These are phyloP conservation scores for Charaxes varanes DNA, from an alignment of 1,140 invertebrate genomes.

Conservation along the genomic window DNA sequence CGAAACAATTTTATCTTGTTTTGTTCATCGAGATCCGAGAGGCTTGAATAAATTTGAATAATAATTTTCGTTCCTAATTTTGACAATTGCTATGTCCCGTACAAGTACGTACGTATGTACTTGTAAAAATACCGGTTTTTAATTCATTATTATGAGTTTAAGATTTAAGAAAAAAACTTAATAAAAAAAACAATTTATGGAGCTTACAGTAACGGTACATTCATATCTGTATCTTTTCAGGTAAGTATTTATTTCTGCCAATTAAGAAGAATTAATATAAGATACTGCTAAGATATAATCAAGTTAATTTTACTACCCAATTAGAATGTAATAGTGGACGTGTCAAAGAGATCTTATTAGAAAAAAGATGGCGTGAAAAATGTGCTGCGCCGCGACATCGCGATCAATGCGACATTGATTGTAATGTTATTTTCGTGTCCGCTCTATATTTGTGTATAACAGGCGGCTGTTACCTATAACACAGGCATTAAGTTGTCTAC, in stretches of 20 bases:
- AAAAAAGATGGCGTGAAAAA: constrained; percentile 6
- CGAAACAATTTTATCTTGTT: constrained; percentile 13
- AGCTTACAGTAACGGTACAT: too few species aligned
- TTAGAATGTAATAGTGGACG: constrained; percentile 6
- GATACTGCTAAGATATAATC: too few species aligned
- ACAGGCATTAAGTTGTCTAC: too few species aligned
- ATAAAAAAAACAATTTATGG: neutral
- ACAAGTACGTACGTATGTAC: neutral
- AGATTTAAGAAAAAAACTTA: too few species aligned
- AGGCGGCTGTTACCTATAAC: too few species aligned
- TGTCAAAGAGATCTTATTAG: constrained; percentile 1
- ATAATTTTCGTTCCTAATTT: constrained; percentile 19
- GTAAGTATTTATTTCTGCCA: too few species aligned
- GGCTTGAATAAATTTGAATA: constrained; percentile 64
- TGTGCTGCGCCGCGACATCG: constrained; percentile 2
- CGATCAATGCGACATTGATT: constrained; percentile 13
- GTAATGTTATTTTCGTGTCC: constrained; percentile 16
- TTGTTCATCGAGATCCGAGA: constrained; percentile 14
- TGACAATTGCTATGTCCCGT: constrained; percentile 1
- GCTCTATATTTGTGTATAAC: too few species aligned
- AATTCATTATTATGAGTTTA: neutral
- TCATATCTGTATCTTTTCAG: too few species aligned
- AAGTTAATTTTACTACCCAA: neutral
- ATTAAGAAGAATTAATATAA: too few species aligned
- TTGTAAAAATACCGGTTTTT: neutral